Base-by-base conservation (phyloP, 2,888 invertebrate species). In the Hesperia comma region DNA sequence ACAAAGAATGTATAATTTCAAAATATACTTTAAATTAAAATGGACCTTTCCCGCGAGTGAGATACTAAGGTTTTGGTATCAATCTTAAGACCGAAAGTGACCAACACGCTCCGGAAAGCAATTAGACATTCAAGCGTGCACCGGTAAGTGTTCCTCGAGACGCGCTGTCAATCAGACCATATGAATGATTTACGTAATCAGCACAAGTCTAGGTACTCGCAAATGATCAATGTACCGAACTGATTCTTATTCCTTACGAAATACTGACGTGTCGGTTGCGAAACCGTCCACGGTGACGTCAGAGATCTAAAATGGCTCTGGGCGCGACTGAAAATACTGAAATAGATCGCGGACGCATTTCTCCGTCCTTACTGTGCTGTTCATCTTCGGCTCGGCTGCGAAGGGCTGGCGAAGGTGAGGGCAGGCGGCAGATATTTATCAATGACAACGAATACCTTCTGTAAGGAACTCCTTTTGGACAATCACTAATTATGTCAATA, bases 271-370 rank as follows among this genome's bases (percentile, higher is more conserved):
- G 46, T 43, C 21, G 46, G 67, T 72, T 70, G 71, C 71, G 71
- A 73, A 72, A 72, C 70, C 67, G 71, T 58, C 66, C 53, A 56
- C 55, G 15, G 63, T 70, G 73, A 75, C 74, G 74, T 75, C 71
- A 74, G 68, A 19, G 12, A 68, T 68, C 74, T 75, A 77, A 77
- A 74, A 71, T 63, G 66, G 71, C 21, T 68, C 69, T 58, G 68
- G 70, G 62, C 63, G 58, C 58, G 69, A 72, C 75, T 63, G 70
- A 77, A 79, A 79, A 56, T 68, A 72, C 75, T 63, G 70, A 77
- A 79, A 79, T 77, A 78, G 73, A 68, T 66, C 60, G 68, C 72
- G 73, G 71, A 75, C 76, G 75, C 75, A 76, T 75, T 74, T 73
- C 71, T 68, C 67, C 73, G 74, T 74, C 61, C 71, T 70, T 70